These are phyloP conservation scores for Nasonia oneida DNA, from an alignment of 2,888 invertebrate genomes.

Conservation along the genomic window DNA sequence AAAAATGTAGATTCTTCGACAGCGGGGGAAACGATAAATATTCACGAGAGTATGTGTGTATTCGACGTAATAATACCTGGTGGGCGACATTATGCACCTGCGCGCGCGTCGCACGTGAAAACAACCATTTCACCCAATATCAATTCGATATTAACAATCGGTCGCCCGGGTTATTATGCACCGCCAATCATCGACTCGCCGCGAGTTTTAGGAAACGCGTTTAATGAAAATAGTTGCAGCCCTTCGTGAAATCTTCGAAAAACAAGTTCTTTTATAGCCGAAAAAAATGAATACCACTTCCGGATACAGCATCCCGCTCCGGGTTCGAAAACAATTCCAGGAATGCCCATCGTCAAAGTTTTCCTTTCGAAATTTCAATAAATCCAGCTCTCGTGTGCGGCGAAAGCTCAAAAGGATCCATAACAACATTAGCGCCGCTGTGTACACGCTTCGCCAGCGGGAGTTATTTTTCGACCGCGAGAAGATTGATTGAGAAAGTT, in stretches of 20 bases:
- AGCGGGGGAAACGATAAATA: neutral
- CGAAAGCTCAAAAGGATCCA: neutral
- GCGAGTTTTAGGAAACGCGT: neutral
- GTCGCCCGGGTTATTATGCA: neutral
- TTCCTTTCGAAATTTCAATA: neutral
- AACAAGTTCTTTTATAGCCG: neutral
- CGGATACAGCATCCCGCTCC: no score
- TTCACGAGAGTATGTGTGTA: neutral
- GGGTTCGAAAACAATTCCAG: neutral
- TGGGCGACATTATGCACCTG: no score
- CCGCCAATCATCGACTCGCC: neutral
- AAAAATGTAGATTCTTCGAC: neutral
- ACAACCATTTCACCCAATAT: neutral
- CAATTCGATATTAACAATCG: neutral
- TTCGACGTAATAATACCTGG: no score
- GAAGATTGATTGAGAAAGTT: neutral
- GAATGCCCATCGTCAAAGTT: neutral
- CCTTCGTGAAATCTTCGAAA: neutral
- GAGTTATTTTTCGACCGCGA: neutral
- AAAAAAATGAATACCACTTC: neutral
- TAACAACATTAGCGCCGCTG: neutral
- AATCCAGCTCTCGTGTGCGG: neutral
- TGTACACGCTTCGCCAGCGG: neutral
- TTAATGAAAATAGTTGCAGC: neutral
- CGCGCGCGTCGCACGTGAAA: neutral